Evolutionary conservation across 2,888 invertebrate species (phyloP).

Genomic region (Heteromyza rotundicornis): DNA sequence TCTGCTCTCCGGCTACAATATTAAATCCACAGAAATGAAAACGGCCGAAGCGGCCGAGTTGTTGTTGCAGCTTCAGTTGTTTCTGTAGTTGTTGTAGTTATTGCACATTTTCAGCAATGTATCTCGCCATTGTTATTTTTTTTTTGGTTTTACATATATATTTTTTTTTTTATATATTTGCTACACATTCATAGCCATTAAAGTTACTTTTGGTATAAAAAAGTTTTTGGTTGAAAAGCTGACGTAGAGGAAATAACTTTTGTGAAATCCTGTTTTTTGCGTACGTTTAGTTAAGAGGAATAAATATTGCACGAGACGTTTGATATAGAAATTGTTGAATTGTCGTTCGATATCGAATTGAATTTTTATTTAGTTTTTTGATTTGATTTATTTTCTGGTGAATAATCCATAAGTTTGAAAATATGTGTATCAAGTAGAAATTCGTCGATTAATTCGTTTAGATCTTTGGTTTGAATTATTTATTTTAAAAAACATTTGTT

Average conservation of each 20-base stretch:
- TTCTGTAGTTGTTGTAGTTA: slow-evolving; percentile 28
- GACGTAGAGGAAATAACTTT: no score
- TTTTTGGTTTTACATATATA: slow-evolving; percentile 3
- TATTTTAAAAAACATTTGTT: slow-evolving; percentile 12
- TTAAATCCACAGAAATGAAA: slow-evolving; percentile 1
- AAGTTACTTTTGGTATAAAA: slow-evolving; percentile 17
- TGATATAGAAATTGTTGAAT: neutral
- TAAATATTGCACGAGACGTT: neutral
- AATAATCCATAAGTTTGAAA: no score
- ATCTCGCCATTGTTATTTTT: slow-evolving; percentile 3
- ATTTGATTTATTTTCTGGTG: slow-evolving; percentile 14
- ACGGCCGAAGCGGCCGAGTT: neutral
- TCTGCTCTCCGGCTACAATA: neutral
- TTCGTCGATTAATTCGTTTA: slow-evolving; percentile 14
- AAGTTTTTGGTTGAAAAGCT: no score
- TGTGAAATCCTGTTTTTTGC: no score
- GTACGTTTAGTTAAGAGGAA: no score
- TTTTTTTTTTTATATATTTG: neutral
- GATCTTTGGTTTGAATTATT: slow-evolving; percentile 19
- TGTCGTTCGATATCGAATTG: neutral
- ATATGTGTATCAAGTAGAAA: slow-evolving; percentile 32
- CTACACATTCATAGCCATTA: slow-evolving; percentile 12
- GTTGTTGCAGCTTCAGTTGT: slow-evolving; percentile 13
- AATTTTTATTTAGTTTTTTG: slow-evolving; percentile 19
- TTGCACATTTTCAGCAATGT: slow-evolving; percentile 39